Conservation (phyloP, 1,140 invertebrate species). For the Druon quercuslanigerum region DNA sequence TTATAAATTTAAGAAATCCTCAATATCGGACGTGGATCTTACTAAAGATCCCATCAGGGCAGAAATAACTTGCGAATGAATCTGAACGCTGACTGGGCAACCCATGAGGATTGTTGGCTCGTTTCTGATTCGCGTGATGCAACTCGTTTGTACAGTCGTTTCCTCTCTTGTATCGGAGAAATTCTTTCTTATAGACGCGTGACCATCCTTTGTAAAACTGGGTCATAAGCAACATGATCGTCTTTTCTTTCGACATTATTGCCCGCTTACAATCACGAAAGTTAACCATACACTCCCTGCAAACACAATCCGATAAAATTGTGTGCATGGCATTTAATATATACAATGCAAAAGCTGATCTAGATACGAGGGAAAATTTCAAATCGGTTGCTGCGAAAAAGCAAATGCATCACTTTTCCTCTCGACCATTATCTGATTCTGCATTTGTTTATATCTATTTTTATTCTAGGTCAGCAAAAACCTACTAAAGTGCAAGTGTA, state of each 20-base stretch:
- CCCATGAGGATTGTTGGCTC: neutral
- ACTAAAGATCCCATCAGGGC: neutral
- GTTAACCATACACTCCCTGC: neutral
- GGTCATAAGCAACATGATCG: conserved; percentile 21
- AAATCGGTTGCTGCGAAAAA: too few relatives aligned
- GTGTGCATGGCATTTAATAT: too few relatives aligned
- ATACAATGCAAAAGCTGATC: too few relatives aligned
- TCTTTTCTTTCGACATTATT: conserved; percentile 9
- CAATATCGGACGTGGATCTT: neutral
- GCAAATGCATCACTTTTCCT: neutral
- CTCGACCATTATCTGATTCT: neutral
- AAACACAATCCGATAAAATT: conserved; percentile 1
- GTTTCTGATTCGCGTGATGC: conserved; percentile 22
- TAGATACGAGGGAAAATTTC: too few relatives aligned
- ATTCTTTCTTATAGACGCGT: conserved; percentile 27
- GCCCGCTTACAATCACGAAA: neutral
- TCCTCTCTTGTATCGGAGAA: conserved; percentile 13
- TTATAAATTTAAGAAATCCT: neutral
- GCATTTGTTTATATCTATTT: neutral
- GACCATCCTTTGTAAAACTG: conserved; percentile 19
- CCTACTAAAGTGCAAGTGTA: conserved; percentile 23
- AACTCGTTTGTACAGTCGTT: conserved; percentile 17
- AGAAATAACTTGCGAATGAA: conserved; percentile 9
- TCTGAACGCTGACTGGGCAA: neutral
- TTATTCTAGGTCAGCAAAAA: neutral